Percentiles rank a stretch among this genome's conserved stretches.
Evolutionary conservation across 1,140 invertebrate species (phyloP).

Genomic region (Hormaphis cornu): DNA sequence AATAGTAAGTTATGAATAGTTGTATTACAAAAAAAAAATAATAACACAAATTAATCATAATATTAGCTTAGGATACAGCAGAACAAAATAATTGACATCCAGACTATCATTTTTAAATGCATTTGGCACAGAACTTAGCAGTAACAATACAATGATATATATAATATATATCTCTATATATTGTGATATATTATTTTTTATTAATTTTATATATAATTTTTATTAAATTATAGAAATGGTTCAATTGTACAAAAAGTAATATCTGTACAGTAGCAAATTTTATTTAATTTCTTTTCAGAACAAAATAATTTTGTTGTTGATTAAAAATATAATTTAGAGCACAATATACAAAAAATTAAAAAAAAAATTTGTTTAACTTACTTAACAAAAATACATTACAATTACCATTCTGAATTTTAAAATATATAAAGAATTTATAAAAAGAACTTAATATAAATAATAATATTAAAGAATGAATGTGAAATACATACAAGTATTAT

Average conservation of each 20-base stretch:
- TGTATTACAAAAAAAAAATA: neutral
- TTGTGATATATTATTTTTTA: too few species aligned
- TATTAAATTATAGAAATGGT: neutral
- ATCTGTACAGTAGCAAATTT: too few species aligned
- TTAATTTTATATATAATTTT: too few species aligned
- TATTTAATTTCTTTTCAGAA: too few species aligned
- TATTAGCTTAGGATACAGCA: neutral
- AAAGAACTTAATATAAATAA: neutral
- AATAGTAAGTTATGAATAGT: neutral
- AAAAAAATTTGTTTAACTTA: too few species aligned
- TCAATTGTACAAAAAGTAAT: neutral
- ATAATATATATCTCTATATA: too few species aligned
- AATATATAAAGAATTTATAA: too few species aligned
- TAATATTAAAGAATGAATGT: neutral
- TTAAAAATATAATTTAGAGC: too few species aligned
- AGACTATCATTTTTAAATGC: constrained; percentile 19
- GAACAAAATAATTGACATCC: constrained; percentile 14
- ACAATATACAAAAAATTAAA: too few species aligned
- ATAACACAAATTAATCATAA: neutral
- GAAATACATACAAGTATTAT: too few species aligned
- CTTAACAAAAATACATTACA: too few species aligned
- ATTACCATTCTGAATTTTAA: neutral
- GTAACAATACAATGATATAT: neutral
- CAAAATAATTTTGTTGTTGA: too few species aligned
- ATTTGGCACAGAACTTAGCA: neutral